Evolutionary conservation across 2,888 invertebrate species (phyloP).

Genomic region (Lithosia quadra): DNA sequence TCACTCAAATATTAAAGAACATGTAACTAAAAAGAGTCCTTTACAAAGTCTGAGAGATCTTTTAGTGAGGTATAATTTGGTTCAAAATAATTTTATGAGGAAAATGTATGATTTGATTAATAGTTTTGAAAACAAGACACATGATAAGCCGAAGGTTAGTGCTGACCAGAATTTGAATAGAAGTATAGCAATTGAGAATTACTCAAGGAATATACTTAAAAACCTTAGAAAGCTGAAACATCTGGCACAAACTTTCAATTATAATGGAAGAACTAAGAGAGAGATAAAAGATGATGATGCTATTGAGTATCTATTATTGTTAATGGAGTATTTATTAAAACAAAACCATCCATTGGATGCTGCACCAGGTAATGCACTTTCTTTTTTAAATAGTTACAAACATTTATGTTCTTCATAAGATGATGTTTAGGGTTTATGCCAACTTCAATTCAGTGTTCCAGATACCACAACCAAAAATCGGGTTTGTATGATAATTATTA

Average conservation of each 20-base stretch:
- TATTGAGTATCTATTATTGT: constrained; percentile 70
- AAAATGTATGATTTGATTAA: constrained; percentile 65
- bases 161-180: constrained; percentile 38
- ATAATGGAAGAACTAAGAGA: constrained; percentile 60
- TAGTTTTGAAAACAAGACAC: constrained; percentile 50
- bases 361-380: constrained; percentile 62
- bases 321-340: constrained; percentile 77
- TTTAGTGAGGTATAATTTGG: constrained; percentile 64
- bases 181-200: constrained; percentile 56
- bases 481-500: neutral
- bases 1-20: neutral
- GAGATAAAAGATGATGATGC: constrained; percentile 60
- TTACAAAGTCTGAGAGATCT: constrained; percentile 61
- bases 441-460: too few species aligned
- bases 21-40: constrained; percentile 38
- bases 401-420: neutral
- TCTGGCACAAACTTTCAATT: constrained; percentile 61
- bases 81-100: constrained; percentile 71
- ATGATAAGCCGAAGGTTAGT: constrained; percentile 35
- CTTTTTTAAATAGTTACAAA: neutral
- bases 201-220: constrained; percentile 68
- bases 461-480: too few species aligned
- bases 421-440: too few species aligned
- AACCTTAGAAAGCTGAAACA: constrained; percentile 71
- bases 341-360: constrained; percentile 60